Base-by-base conservation (phyloP, 2,888 invertebrate species). In the Lepidonotus clava region DNA sequence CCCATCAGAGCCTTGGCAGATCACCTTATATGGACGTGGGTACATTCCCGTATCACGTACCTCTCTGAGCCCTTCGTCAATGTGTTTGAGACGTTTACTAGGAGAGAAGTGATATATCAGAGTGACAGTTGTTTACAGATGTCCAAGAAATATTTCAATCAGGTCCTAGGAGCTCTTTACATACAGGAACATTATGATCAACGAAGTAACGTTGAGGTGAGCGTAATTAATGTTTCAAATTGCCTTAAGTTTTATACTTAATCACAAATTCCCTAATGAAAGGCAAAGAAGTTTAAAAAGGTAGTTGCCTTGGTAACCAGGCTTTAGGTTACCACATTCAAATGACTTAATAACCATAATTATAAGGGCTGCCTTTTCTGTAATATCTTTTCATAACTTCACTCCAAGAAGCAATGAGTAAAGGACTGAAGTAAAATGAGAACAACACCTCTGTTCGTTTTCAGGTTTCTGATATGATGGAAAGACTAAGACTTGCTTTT, bases 11-110 rank as follows among this genome's bases (percentile, higher is more conserved):
- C 80, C 28, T 24, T 80, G 28, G 80, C 46, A 5, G 80, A 80
- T 46, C 46, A 80, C 80, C 41, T 80, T 24, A 34, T 80, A 32
- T 80, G 80, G 80, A 80, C 41, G n/a, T 80, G 46, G 80, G 34
- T 80, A 2, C 41, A 80, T 21, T 24, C 8, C 28, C 80, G 34
- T 46, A 6, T 80, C 24, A 24, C 28, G 32, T 80, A 46, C 28
- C 41, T 80, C 32, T 41, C 80, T 1, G 28, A 46, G 32, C 80
- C 41, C 6, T 80, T 40, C 21, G 24, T 32, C 24, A 5, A 28
- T 14, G 11, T 80, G 4, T 40, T 36, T 76, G 76, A 76, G 76
- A 36, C 36, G 21, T 40, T 40, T 38, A 40, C 76, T n/a, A 18
- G 80, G 80, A 18, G 80, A 5, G 28, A 11, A 41, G 32, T 46